Evolutionary conservation across 2,888 invertebrate genomes (phyloP).

Genomic region (Hirtodrosophila alboralis): DNA sequence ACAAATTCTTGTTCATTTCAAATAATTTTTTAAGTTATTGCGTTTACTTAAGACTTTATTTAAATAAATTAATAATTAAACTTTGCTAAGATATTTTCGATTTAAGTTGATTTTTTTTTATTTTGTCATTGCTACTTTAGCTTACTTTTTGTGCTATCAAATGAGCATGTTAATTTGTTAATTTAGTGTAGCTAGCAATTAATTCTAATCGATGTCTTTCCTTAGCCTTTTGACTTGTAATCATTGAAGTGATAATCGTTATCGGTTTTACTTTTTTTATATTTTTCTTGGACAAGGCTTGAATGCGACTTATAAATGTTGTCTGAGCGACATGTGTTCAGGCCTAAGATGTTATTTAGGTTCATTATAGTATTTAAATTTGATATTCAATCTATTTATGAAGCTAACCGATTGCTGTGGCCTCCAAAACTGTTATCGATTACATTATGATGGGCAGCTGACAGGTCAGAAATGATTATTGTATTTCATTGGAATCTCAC

Average conservation of each 20-base stretch:
- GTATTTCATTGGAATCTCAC: constrained; percentile 20
- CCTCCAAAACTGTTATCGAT: constrained; percentile 58
- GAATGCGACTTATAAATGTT: constrained; percentile 34
- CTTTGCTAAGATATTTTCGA: too few species aligned
- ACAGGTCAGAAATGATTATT: constrained; percentile 58
- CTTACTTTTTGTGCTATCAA: too few species aligned
- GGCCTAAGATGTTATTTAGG: constrained; percentile 21
- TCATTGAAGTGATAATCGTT: constrained; percentile 29
- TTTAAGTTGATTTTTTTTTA: too few species aligned
- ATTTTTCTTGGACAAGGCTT: constrained; percentile 11
- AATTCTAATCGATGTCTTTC: constrained; percentile 8
- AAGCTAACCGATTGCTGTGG: constrained; percentile 44
- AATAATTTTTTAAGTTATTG: too few species aligned
- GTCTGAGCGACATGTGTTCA: neutral
- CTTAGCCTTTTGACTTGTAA: constrained; percentile 29
- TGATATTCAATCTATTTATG: constrained; percentile 25
- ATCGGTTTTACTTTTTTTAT: constrained; percentile 29
- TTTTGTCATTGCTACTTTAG: too few species aligned
- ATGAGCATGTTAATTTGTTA: neutral
- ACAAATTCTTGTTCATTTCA: too few species aligned
- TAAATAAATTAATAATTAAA: too few species aligned
- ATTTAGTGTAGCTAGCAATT: neutral
- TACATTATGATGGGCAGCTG: constrained; percentile 55
- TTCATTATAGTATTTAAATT: constrained; percentile 11
- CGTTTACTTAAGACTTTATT: too few species aligned